Base-by-base conservation (phyloP, 2,797 vertebrate species). In the Sarcophilus harrisii region DNA sequence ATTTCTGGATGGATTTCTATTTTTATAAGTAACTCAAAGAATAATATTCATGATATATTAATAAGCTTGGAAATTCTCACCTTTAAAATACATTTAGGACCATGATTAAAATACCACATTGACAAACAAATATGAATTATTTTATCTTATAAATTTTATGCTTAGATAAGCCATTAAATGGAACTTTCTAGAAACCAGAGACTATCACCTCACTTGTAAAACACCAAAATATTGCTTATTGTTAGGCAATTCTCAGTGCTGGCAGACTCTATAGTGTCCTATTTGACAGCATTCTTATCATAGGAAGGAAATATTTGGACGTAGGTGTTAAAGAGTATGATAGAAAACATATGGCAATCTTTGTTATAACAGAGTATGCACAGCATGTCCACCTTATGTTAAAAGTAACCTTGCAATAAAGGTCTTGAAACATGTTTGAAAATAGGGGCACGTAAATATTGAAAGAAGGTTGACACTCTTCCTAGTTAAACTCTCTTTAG, bases 381-480 rank as follows among this genome's bases (percentile, higher is more conserved):
- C 24, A 93, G 27, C 6, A 30, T 0, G 0, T 8, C 45, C 93
- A 30, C 45, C 93, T 97, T 95, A 93, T 94, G 92, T 89, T 93
- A 49, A 49, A 97, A 94, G 0, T 87, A 95, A 49, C 58, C 21
- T 91, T 95, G 93, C 18, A 95, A 97, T 11, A 10, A 91, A 96
- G 58, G 3, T 32, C 96, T 95, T 91, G 45, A 94, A 91, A 92
- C 95, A 91, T 94, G 91, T 96, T 97, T 94, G 62, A 96, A 97
- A 98, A 97, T 38, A 24, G 16, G 14, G 45, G 49, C 87, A 59
- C 54, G 49, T 38, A 98, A 95, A 96, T 92, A 93, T 94, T 96
- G 93, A 92, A 45, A 9, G 60, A 94, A 93, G 8, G 6, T 62
- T 97, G 90, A 92, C 96, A 93, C 21, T 9, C 94, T 94, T 95